Evolutionary conservation across 1,140 invertebrate species (phyloP), one percentile per base, ranked within the genome.

Genomic region (Macrotrachela quadricornifera): DNA sequence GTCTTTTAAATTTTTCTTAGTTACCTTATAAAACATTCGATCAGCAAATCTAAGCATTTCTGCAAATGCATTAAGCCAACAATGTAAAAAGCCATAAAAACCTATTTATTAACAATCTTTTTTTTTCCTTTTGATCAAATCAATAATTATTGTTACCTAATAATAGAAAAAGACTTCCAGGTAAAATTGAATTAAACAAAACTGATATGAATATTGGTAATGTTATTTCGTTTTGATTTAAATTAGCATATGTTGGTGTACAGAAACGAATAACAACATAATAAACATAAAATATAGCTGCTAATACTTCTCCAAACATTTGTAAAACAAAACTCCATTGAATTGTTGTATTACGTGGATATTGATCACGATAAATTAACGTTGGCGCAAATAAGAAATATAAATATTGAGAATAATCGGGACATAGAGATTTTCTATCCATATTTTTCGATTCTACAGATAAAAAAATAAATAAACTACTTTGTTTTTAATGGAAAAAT

Each of bases 311-410:
- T 9, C 75, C 46, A 14, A 84, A 74, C 60, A 82, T 75, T 38
- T 69, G 75, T 0, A 79, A 54, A 0, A 85, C 82, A 42, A 79
- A 73, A 16, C 70, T 71, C 83, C 83, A 88, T 45, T 77, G 68
- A 14, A 84, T 80, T 21, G 69, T 69, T 49, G 74, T 72, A 2
- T 77, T 81, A 60, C 81, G n/a, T 42, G 84, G 85, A 74, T 88
- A 88, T 55, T 71, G 68, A 61, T 87, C 81, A 57, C 79, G 76
- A 66, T 88, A 88, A 18, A 91, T 66, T 1, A 88, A 72, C 0
- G 85, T 88, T 15, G 85, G 85, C 0, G 78, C 82, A 66, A 87
- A 87, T 18, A 87, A 66, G 62, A 84, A 90, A 62, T 87, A 88
- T 0, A 85, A 59, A 64, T 79, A 88, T 50, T 81, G 78, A 0